phyloP scores from a whole-genome alignment of 2,797 vertebrate genomes.

The Tamandua tetradactyla region DNA sequence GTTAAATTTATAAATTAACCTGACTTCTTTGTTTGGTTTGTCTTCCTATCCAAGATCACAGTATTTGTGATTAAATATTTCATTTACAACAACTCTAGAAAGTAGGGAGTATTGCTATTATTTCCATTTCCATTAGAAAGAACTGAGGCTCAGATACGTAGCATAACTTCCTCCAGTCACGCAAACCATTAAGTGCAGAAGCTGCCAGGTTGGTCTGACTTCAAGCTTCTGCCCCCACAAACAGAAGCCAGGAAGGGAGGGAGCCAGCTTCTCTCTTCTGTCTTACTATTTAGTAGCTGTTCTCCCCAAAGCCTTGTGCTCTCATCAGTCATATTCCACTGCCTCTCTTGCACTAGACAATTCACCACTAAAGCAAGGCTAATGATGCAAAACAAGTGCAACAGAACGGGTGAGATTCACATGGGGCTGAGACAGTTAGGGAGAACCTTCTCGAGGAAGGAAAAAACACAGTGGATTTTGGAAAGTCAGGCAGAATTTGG shows the following conservation, averaged over 20 bases:
- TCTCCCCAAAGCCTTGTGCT: neutral
- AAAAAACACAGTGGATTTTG: neutral
- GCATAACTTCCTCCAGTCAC: neutral
- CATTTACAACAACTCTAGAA: neutral
- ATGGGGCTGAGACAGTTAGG: neutral
- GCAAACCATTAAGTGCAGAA: neutral
- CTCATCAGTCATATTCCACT: neutral
- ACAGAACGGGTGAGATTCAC: neutral
- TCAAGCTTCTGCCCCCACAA: neutral
- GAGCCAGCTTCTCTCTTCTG: neutral
- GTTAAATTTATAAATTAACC: neutral
- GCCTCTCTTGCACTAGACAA: neutral
- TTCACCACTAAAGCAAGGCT: neutral
- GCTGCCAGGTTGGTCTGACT: neutral
- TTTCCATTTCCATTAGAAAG: neutral
- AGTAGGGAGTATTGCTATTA: neutral
- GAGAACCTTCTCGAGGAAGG: neutral
- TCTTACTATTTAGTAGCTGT: neutral
- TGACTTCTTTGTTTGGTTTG: conserved; percentile 14
- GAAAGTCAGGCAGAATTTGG: neutral
- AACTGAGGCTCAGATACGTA: neutral
- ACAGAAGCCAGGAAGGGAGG: neutral
- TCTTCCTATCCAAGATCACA: neutral
- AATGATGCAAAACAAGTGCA: neutral
- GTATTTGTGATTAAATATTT: neutral